These are phyloP conservation scores for Ptilodon capucinus DNA, from an alignment of 2,888 invertebrate species.

Conservation along the genomic window DNA sequence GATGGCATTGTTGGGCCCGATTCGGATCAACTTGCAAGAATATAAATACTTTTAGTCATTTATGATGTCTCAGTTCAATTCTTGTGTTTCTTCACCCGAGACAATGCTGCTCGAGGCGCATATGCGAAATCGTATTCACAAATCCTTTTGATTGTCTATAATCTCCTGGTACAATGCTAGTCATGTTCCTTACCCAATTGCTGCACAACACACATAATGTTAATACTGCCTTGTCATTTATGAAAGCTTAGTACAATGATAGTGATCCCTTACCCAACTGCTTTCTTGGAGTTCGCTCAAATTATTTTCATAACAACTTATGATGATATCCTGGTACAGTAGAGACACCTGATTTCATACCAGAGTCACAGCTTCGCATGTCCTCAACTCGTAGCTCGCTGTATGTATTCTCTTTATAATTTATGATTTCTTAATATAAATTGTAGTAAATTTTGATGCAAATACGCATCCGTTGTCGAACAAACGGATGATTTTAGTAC, in stretches of 20 bases:
- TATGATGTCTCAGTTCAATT: no score
- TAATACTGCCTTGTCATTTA: no score
- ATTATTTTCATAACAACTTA: not conserved
- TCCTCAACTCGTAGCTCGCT: not conserved
- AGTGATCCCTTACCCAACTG: not conserved
- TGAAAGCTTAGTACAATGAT: not conserved
- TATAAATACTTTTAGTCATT: no score
- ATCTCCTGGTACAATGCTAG: not conserved
- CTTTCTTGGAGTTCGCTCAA: not conserved
- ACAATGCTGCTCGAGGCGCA: no score
- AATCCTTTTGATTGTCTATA: not conserved
- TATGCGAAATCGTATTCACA: not conserved
- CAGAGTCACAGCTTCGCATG: not conserved
- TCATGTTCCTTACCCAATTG: not conserved
- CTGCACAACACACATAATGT: not conserved
- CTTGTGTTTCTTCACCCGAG: no score
- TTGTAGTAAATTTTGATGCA: not conserved
- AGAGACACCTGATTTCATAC: not conserved
- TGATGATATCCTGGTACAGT: not conserved
- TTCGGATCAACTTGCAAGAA: no score
- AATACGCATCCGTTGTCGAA: no score
- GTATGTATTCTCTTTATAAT: not conserved
- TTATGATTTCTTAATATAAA: no score
- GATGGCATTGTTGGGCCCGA: no score
- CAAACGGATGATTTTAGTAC: no score